Evolutionary conservation across 2,113 vertebrate genomes (phyloP).

Genomic region (Notarius quadriscutis): DNA sequence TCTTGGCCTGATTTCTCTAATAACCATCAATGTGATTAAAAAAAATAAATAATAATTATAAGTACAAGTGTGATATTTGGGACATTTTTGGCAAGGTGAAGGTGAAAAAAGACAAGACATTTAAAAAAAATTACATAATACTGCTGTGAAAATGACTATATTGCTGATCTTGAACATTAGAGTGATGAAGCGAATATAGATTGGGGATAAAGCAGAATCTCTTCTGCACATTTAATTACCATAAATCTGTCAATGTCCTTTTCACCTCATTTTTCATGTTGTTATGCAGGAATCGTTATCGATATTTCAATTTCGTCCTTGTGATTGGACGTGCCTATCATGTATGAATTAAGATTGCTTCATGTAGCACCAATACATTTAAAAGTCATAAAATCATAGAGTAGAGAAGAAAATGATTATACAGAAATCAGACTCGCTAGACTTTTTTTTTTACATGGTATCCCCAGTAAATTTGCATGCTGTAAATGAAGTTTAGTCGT

Average conservation of each 20-base stretch:
- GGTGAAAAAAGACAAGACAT: background rate
- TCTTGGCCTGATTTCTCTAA: slow-evolving; percentile 3
- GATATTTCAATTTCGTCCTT: background rate
- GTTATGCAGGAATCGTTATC: background rate
- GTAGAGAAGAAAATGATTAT: no score
- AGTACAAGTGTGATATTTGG: background rate
- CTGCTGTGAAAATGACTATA: background rate
- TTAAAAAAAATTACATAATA: background rate
- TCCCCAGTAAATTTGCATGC: background rate
- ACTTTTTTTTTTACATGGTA: background rate
- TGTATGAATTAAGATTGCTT: background rate
- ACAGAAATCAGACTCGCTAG: no score
- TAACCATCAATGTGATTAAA: background rate
- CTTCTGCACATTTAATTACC: background rate
- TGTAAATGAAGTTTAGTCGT: background rate
- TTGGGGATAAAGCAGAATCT: background rate
- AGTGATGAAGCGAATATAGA: background rate
- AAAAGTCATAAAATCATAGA: no score
- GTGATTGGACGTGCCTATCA: background rate
- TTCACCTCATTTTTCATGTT: background rate
- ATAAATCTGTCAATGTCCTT: background rate
- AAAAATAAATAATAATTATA: background rate
- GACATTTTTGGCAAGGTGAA: background rate
- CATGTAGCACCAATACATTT: background rate
- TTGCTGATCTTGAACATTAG: background rate